A percentile compares a stretch with the other conserved stretches of the same genome.
phyloP scores from a whole-genome alignment of 2,888 invertebrate species.

The Ceramica pisi region DNA sequence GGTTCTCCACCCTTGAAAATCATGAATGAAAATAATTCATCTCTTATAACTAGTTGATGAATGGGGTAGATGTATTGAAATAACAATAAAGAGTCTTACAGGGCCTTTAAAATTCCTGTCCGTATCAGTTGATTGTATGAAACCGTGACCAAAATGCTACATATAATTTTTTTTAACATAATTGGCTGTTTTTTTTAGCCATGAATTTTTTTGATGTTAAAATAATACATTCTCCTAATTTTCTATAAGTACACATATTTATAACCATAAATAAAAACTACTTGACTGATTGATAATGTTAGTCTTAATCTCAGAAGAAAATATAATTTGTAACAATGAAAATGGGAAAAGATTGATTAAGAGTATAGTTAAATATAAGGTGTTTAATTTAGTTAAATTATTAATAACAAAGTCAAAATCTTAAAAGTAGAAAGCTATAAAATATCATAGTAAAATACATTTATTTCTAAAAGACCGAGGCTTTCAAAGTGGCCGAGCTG shows the following conservation, averaged over 20 bases:
- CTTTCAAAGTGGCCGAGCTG: background rate
- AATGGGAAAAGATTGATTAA: no score
- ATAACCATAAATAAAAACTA: background rate
- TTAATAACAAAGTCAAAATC: background rate
- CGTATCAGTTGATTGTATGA: background rate
- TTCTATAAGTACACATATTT: background rate
- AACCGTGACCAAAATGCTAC: background rate
- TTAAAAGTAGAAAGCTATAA: background rate
- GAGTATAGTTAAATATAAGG: no score
- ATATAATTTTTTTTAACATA: background rate
- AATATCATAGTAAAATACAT: background rate
- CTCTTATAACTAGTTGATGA: background rate
- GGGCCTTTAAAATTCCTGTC: background rate
- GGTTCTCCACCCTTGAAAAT: background rate
- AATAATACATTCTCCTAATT: background rate
- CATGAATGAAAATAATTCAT: background rate
- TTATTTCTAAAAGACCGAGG: background rate
- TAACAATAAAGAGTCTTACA: constrained; percentile 1
- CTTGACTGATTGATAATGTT: background rate
- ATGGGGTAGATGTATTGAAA: constrained; percentile 2
- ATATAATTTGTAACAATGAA: background rate
- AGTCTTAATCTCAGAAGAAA: background rate
- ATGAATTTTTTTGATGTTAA: background rate
- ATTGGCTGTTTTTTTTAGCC: background rate
- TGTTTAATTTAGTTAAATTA: no score